These are phyloP conservation scores for Metellina segmentata DNA, from an alignment of 2,888 invertebrate species.

Conservation along the genomic window DNA sequence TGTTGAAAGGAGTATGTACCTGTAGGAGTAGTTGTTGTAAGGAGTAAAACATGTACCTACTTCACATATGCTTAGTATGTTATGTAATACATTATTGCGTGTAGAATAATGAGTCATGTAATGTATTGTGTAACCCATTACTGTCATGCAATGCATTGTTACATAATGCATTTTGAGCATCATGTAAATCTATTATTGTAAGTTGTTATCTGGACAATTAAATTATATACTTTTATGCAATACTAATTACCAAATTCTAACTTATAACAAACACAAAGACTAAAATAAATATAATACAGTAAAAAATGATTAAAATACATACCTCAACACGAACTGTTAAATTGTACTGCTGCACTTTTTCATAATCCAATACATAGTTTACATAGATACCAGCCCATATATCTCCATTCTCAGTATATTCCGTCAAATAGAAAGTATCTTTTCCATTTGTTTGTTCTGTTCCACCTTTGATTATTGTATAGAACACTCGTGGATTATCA, in stretches of 20 bases:
- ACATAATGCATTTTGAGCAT: no score
- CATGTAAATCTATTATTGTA: no score
- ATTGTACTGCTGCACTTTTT: slow-evolving; percentile 96
- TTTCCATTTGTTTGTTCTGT: slow-evolving; percentile 97
- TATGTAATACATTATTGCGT: no score
- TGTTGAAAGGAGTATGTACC: no score
- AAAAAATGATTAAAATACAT: slow-evolving; percentile 77
- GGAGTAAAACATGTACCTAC: no score
- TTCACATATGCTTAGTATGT: no score
- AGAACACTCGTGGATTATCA: slow-evolving; percentile 97
- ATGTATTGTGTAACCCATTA: no score
- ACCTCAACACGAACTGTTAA: slow-evolving; percentile 95
- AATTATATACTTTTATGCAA: no score
- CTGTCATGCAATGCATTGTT: no score
- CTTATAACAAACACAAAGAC: background rate
- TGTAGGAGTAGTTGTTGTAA: no score
- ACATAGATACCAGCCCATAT: slow-evolving; percentile 97
- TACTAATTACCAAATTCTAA: background rate
- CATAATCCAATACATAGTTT: slow-evolving; percentile 96
- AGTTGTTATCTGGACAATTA: no score
- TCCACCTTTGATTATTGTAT: slow-evolving; percentile 95
- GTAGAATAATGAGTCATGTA: no score
- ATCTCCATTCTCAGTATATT: slow-evolving; percentile 90
- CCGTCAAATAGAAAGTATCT: slow-evolving; percentile 97
- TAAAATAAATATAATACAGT: background rate